Conservation (phyloP, 2,113 vertebrate genomes). For the Microcebus lehilahytsara region DNA sequence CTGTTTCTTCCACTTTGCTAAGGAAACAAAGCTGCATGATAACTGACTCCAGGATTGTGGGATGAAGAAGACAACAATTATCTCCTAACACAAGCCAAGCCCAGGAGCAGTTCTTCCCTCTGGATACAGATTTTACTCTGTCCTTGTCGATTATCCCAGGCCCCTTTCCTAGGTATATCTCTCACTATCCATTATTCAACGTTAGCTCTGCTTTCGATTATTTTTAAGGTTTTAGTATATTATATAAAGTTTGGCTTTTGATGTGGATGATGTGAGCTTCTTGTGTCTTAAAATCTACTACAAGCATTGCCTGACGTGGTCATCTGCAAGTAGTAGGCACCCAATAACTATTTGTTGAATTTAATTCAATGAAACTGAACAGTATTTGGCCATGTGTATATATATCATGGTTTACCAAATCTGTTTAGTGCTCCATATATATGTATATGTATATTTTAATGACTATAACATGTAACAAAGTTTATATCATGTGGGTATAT, state of each 20-base stretch:
- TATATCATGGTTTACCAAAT: slow-evolving; percentile 40
- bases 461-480: slow-evolving; percentile 57
- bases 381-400: slow-evolving; percentile 51
- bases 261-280: slow-evolving; percentile 46
- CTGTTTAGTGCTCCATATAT: slow-evolving; percentile 42
- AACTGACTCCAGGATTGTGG: slow-evolving; percentile 73
- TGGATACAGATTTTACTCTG: background rate
- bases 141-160: background rate
- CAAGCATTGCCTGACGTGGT: background rate
- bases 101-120: slow-evolving; percentile 47
- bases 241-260: slow-evolving; percentile 56
- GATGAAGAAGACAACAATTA: slow-evolving; percentile 55
- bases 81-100: background rate
- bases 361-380: slow-evolving; percentile 47
- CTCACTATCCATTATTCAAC: background rate
- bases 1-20: slow-evolving; percentile 72
- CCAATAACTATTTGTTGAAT: slow-evolving; percentile 30
- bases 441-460: slow-evolving; percentile 77
- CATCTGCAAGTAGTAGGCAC: slow-evolving; percentile 16
- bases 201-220: slow-evolving; percentile 59
- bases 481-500: slow-evolving; percentile 61
- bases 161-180: background rate
- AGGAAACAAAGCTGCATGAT: slow-evolving; percentile 82
- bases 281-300: slow-evolving; percentile 34
- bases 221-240: slow-evolving; percentile 64